Conservation (phyloP, 2,113 vertebrate species). For the Rhinichthys klamathensis region DNA sequence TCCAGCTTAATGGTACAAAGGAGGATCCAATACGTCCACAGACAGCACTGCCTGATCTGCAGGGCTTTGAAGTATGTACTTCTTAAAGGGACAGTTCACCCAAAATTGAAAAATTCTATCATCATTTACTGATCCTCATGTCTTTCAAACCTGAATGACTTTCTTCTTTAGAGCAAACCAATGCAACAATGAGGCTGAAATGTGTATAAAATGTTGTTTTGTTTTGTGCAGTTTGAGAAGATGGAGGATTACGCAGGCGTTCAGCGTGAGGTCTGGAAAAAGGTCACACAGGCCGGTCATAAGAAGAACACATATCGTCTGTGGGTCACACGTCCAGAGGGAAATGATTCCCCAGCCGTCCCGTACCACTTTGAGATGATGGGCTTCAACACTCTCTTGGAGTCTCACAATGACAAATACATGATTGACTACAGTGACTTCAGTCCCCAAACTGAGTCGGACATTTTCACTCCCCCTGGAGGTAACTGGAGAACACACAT, state of each 20-base stretch:
- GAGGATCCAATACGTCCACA: slow-evolving; percentile 70
- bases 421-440: slow-evolving; percentile 79
- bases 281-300: slow-evolving; percentile 68
- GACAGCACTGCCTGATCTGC: slow-evolving; percentile 68
- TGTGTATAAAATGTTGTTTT: background rate
- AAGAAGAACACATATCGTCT: slow-evolving; percentile 82
- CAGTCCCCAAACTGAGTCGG: slow-evolving; percentile 64
- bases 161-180: background rate
- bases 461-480: slow-evolving; percentile 71
- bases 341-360: slow-evolving; percentile 38
- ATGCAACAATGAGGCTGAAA: too few species aligned
- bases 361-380: slow-evolving; percentile 81
- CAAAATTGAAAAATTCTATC: background rate
- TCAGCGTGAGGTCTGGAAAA: slow-evolving; percentile 81
- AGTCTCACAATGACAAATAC: slow-evolving; percentile 84
- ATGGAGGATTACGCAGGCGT: slow-evolving; percentile 74
- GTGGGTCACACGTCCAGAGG: slow-evolving; percentile 76
- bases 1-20: slow-evolving; percentile 80
- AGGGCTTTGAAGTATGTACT: slow-evolving; percentile 75
- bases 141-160: background rate
- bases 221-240: slow-evolving; percentile 72
- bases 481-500: slow-evolving; percentile 62
- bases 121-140: background rate
- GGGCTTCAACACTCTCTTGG: slow-evolving; percentile 81
- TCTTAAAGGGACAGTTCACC: background rate